Percentiles rank a stretch among this genome's conserved stretches.
Evolutionary conservation across 2,888 invertebrate genomes (phyloP).

Genomic region (Acanthococcus lagerstroemiae): DNA sequence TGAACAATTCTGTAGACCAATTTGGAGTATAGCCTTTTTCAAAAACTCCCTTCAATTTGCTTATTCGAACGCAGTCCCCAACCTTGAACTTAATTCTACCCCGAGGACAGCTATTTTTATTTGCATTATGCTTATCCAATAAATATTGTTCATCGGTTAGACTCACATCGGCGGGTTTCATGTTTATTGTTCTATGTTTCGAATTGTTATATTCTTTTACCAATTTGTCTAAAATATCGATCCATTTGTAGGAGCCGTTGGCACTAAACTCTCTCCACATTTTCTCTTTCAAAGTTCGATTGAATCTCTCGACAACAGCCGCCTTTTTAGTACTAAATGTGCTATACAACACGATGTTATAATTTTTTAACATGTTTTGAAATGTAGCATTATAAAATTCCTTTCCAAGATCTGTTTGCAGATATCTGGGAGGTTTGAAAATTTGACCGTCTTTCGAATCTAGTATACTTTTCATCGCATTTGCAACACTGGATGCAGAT

Average conservation of each 20-base stretch:
- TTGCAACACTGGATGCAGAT: background rate
- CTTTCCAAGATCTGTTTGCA: slow-evolving; percentile 39
- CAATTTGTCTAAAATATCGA: slow-evolving; percentile 35
- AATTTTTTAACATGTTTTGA: background rate
- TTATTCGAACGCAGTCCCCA: slow-evolving; percentile 40
- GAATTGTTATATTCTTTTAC: slow-evolving; percentile 27
- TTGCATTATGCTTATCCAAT: background rate
- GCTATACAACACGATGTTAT: background rate
- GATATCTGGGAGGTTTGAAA: slow-evolving; percentile 34
- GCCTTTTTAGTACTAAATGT: slow-evolving; percentile 37
- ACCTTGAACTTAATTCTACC: slow-evolving; percentile 36
- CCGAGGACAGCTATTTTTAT: background rate
- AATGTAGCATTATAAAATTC: slow-evolving; percentile 37
- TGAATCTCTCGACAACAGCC: slow-evolving; percentile 38
- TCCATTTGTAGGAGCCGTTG: slow-evolving; percentile 35
- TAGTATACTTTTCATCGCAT: background rate
- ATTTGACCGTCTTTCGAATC: background rate
- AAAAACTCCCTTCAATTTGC: slow-evolving; percentile 39
- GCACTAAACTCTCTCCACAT: slow-evolving; percentile 33
- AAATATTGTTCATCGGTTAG: background rate
- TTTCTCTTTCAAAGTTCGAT: slow-evolving; percentile 36
- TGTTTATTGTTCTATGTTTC: background rate
- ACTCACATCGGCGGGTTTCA: slow-evolving; percentile 12
- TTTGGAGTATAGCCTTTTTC: slow-evolving; percentile 40
- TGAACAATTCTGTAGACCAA: slow-evolving; percentile 39